Conservation (phyloP, 1,140 invertebrate genomes). For the Drosophila orosa region DNA sequence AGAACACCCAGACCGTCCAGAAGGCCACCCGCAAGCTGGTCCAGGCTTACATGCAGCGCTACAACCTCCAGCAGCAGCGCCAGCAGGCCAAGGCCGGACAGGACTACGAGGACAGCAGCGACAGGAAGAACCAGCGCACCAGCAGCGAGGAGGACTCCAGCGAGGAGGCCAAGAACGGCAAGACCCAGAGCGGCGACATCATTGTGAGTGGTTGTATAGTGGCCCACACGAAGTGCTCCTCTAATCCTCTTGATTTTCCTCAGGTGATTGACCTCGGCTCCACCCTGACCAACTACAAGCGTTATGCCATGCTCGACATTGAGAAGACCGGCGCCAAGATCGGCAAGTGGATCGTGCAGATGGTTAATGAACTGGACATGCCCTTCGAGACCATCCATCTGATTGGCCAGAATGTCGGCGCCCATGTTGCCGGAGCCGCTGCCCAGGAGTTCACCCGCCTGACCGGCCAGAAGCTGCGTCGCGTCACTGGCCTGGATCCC, state of each 20-base stretch:
- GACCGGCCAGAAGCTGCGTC: constrained; percentile 84
- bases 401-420: constrained; percentile 72
- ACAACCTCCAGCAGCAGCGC: constrained; percentile 65
- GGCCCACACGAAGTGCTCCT: not conserved
- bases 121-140: constrained; percentile 42
- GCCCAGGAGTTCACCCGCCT: constrained; percentile 87
- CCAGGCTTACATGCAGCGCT: constrained; percentile 74
- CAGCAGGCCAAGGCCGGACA: constrained; percentile 44
- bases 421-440: constrained; percentile 85
- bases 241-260: not conserved
- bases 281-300: constrained; percentile 64
- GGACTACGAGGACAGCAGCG: constrained; percentile 35
- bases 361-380: constrained; percentile 66
- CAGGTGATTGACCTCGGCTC: constrained; percentile 63
- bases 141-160: constrained; percentile 66
- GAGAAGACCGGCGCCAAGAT: constrained; percentile 63
- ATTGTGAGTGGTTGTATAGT: constrained; percentile 26
- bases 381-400: constrained; percentile 78
- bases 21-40: constrained; percentile 70
- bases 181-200: constrained; percentile 55
- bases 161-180: constrained; percentile 47
- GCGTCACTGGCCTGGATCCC: constrained; percentile 90
- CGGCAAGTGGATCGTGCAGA: constrained; percentile 60
- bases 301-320: constrained; percentile 64
- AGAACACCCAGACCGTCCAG: constrained; percentile 50